Conservation (phyloP, 2,113 vertebrate genomes). For the Tiliqua scincoides region DNA sequence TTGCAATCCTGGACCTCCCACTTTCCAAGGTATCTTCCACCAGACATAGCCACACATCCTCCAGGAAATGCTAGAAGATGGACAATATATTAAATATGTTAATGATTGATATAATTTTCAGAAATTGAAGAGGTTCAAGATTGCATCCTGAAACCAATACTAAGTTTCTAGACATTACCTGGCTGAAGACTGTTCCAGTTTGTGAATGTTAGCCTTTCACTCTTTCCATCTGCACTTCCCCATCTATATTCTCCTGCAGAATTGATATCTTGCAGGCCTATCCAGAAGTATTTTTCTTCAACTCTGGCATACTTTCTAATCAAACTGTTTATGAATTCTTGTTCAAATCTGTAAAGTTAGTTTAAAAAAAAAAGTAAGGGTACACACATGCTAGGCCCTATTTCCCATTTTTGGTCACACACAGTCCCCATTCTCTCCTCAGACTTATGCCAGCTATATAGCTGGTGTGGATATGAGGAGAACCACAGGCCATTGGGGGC, state of each 20-base stretch:
- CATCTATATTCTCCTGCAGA: conserved; percentile 87
- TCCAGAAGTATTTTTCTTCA: conserved; percentile 87
- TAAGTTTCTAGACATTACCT: conserved; percentile 71
- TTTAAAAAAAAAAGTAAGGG: not conserved
- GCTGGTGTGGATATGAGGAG: too few species aligned
- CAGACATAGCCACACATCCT: conserved; percentile 86
- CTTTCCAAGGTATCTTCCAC: conserved; percentile 81
- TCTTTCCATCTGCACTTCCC: conserved; percentile 70
- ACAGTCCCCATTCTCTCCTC: too few species aligned
- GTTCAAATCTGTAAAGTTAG: conserved; percentile 87
- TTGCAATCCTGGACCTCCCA: conserved; percentile 91
- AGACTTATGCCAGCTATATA: too few species aligned
- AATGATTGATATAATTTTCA: not conserved
- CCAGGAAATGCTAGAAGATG: conserved; percentile 72
- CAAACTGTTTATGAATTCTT: conserved; percentile 90
- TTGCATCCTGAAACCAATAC: not conserved
- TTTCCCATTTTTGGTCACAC: too few species aligned
- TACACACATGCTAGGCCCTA: too few species aligned
- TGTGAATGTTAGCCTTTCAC: conserved; percentile 76
- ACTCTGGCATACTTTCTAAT: conserved; percentile 79
- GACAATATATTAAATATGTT: conserved; percentile 26
- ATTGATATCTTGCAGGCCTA: conserved; percentile 84
- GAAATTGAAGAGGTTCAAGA: not conserved
- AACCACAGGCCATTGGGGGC: too few species aligned
- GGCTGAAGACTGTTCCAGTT: conserved; percentile 91